Evolutionary conservation across 2,113 vertebrate genomes (phyloP), one percentile per base, ranked within the genome.

Genomic region (Serinus canaria): DNA sequence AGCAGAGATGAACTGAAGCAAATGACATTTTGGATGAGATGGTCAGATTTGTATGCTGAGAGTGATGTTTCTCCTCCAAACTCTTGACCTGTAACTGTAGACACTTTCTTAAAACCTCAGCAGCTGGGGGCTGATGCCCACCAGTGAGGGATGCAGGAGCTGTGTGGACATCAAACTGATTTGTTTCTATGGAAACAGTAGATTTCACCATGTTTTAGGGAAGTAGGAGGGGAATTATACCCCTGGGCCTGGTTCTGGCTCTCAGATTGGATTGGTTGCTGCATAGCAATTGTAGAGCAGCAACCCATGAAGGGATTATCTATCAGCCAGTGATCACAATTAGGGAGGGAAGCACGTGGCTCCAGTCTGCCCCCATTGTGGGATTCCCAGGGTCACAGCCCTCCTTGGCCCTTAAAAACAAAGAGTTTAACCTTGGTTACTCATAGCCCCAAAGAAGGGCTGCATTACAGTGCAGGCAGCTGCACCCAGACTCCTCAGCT

Each of bases 181-280:
- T 96, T 82, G 97, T 98, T 98, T 84, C 97, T 94, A 97, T 97
- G 95, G 97, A 95, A 98, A 98, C 97, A 41, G 47, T 56, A 64
- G 95, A 97, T 97, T 82, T 97, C 69, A 87, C 96, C 77, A 30
- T 87, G 82, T 69, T 92, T 49, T 88, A 85, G 94, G 63, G 83
- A 87, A 79, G 82, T 80, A 83, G 89, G 87, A 95, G 91, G 83
- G 85, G 89, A 95, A 78, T 95, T 77, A 91, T 87, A 47, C 85
- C 86, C 35, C 41, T 77, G 56, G 84, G 85, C 67, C 80, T 89
- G 81, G 56, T 77, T 87, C 44, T 72, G 62, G n/a, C 78, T 53
- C 76, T 87, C 50, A 1, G 69, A 87, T 74, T 81, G 93, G 87
- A 92, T 90, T 93, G 94, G 87, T 81, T 81, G 67, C 88, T 94